These are phyloP conservation scores for Serripes groenlandicus DNA, from an alignment of 2,888 invertebrate species.

Conservation along the genomic window DNA sequence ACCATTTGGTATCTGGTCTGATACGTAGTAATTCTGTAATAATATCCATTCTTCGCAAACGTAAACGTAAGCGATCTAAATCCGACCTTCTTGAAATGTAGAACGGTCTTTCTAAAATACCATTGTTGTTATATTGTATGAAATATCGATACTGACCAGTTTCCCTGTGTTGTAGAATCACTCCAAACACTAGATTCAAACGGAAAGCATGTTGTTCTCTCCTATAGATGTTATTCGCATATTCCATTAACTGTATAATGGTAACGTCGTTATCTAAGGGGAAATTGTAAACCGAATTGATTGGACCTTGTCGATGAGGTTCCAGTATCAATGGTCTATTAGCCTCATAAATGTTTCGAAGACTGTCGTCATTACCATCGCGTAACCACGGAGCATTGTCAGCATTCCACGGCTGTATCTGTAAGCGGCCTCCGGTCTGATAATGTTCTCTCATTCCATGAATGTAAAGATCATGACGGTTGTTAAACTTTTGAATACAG, in stretches of 20 bases:
- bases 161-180: constrained; percentile 40
- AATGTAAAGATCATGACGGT: constrained; percentile 30
- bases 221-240: constrained; percentile 18
- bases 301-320: constrained; percentile 28
- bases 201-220: constrained; percentile 34
- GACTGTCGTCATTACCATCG: constrained; percentile 18
- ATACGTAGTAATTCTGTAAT: constrained; percentile 37
- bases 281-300: constrained; percentile 28
- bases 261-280: constrained; percentile 29
- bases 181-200: constrained; percentile 33
- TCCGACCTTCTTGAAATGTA: constrained; percentile 48
- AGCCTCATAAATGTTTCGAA: constrained; percentile 31
- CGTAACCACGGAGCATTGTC: constrained; percentile 14
- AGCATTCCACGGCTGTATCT: constrained; percentile 22
- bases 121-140: constrained; percentile 42
- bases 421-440: constrained; percentile 23
- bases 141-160: constrained; percentile 40
- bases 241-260: constrained; percentile 13
- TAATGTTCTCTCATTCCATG: constrained; percentile 28
- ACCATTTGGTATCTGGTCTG: constrained; percentile 61
- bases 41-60: constrained; percentile 34
- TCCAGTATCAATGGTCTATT: constrained; percentile 35
- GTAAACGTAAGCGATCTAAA: constrained; percentile 23
- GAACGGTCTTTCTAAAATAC: constrained; percentile 49
- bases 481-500: constrained; percentile 25